Conservation (phyloP, 2,888 invertebrate species). For the Thymelicus acteon region DNA sequence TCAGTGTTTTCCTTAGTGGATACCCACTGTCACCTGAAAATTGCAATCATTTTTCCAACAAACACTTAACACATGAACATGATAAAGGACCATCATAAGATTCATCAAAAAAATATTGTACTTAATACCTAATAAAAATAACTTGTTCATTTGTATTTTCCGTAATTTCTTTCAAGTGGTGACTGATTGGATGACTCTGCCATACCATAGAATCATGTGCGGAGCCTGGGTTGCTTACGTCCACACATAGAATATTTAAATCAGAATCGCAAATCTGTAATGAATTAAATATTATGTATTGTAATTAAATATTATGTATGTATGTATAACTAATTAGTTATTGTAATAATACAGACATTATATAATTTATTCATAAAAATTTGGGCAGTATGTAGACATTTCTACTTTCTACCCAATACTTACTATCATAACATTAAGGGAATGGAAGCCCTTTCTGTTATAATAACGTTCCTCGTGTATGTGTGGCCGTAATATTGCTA, state of each 20-base stretch:
- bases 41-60: too few relatives aligned
- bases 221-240: not conserved
- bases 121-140: not conserved
- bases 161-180: not conserved
- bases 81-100: too few relatives aligned
- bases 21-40: not conserved
- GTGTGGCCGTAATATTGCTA: not conserved
- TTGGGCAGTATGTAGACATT: too few relatives aligned
- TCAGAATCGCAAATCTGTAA: constrained; percentile 1
- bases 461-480: constrained; percentile 1
- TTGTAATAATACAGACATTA: not conserved
- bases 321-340: not conserved
- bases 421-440: constrained; percentile 1
- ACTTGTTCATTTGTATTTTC: not conserved
- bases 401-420: not conserved
- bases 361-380: not conserved
- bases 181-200: not conserved
- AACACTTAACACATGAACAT: too few relatives aligned
- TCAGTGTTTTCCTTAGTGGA: not conserved
- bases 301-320: too few relatives aligned
- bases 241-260: not conserved
- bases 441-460: not conserved
- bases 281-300: not conserved
- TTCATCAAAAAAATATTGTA: too few relatives aligned
- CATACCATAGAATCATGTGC: not conserved